These are phyloP conservation scores for Drosophila sucinea DNA, from an alignment of 1,140 invertebrate genomes.

Conservation along the genomic window DNA sequence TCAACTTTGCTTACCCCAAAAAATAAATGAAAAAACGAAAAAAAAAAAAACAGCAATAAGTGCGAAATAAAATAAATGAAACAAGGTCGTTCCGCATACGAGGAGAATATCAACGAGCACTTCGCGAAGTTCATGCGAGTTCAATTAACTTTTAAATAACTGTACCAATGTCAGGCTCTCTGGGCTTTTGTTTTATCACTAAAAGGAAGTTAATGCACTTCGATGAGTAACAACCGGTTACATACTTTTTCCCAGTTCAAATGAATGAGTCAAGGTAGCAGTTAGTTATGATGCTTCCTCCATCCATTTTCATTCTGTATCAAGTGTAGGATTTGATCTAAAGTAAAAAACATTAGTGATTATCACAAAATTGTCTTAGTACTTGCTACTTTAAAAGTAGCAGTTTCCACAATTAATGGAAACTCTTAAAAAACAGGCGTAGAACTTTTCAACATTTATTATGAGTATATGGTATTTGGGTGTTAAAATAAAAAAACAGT, in stretches of 20 bases:
- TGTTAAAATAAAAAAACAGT: too few species aligned
- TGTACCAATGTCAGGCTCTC: constrained; percentile 70
- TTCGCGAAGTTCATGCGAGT: constrained; percentile 64
- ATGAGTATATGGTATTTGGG: too few species aligned
- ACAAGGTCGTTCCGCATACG: constrained; percentile 76
- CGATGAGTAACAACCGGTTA: constrained; percentile 58
- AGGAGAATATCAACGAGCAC: constrained; percentile 36
- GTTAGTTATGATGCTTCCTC: too few species aligned
- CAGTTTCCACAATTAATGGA: too few species aligned
- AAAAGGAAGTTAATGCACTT: constrained; percentile 75
- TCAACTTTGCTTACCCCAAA: constrained; percentile 1
- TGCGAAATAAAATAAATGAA: constrained; percentile 16
- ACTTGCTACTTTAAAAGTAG: too few species aligned
- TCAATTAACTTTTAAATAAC: constrained; percentile 77
- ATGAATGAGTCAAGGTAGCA: constrained; percentile 64
- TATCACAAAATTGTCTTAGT: too few species aligned
- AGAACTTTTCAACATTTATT: too few species aligned
- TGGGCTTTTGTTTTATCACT: constrained; percentile 50
- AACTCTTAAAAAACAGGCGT: too few species aligned
- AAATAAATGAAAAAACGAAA: neutral
- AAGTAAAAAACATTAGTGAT: too few species aligned
- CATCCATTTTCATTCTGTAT: too few species aligned
- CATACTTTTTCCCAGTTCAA: constrained; percentile 43
- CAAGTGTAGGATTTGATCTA: too few species aligned
- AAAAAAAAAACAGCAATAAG: neutral